Evolutionary conservation across 1,140 invertebrate species (phyloP), one percentile per base, ranked within the genome.

Genomic region (Diabrotica undecimpunctata): DNA sequence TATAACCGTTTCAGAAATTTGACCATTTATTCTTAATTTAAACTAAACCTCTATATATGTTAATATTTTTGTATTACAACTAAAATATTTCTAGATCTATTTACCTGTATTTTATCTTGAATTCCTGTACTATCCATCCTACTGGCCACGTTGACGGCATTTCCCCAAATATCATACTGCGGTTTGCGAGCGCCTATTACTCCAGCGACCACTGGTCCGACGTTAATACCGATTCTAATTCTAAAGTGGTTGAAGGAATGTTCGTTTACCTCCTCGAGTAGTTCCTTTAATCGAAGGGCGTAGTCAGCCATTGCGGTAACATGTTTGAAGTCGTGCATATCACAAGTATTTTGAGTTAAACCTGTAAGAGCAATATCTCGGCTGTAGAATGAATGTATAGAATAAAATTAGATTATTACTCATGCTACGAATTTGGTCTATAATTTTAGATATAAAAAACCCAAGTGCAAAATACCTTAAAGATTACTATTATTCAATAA

Each of bases 221-320:
- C 90, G 80, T 95, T 97, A 75, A 98, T 95, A 57, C 92, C 95
- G 69, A 98, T 93, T 70, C 95, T 83, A 74, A 98, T 91, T 65
- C 92, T 89, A 81, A 98, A 98, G 82, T 93, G 95, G 81, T 98
- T 97, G 81, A 97, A 98, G 5, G 95, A 96, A 81, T 98, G 94
- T 79, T 95, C 90, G 80, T 98, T 98, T 67, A 98, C 93, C 79
- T 92, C 89, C 66, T 89, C 86, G 68, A 98, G 84, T 80, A 96
- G 93, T 67, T 93, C 87, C 56, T 88, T 86, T 54, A 98, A 86
- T 55, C 91, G 85, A 13, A 97, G 82, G 0, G 95, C 92, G 77
- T 94, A 97, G 75, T 97, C 94, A 0, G 94, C 94, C 90, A 95
- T 94, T 0, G 92, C 90, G 0, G 89, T 92, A 51, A 95, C 90